These are phyloP conservation scores for Crocidura indochinensis DNA, from an alignment of 2,797 vertebrate genomes.

Conservation along the genomic window DNA sequence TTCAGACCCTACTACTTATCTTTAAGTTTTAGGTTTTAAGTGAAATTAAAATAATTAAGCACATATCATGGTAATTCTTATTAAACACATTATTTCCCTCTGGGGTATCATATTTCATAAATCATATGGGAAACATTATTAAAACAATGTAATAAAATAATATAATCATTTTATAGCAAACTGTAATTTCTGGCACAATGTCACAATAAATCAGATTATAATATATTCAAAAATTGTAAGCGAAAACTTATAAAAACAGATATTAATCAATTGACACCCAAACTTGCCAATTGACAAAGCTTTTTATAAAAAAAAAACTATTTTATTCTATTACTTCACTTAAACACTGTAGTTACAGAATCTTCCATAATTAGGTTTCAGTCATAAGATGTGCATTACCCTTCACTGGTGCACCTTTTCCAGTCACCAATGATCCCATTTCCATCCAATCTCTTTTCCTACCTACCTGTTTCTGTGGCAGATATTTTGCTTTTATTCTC, in stretches of 20 bases:
- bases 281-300: background rate
- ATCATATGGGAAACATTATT: background rate
- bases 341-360: no score
- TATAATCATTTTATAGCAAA: background rate
- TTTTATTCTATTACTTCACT: no score
- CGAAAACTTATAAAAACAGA: slow-evolving; percentile 44
- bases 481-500: no score
- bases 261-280: background rate
- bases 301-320: background rate
- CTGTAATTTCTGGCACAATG: background rate
- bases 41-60: slow-evolving; percentile 40
- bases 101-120: background rate
- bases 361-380: no score
- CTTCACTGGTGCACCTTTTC: no score
- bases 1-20: background rate
- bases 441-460: no score
- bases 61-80: background rate
- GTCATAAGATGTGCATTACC: no score
- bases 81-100: slow-evolving; percentile 20
- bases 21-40: slow-evolving; percentile 25
- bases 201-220: slow-evolving; percentile 2
- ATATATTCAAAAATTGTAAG: slow-evolving; percentile 17
- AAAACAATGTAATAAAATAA: slow-evolving; percentile 53
- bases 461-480: no score
- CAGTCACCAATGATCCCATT: no score